Conservation (phyloP, 2,888 invertebrate species). For the Clusia tigrina region DNA sequence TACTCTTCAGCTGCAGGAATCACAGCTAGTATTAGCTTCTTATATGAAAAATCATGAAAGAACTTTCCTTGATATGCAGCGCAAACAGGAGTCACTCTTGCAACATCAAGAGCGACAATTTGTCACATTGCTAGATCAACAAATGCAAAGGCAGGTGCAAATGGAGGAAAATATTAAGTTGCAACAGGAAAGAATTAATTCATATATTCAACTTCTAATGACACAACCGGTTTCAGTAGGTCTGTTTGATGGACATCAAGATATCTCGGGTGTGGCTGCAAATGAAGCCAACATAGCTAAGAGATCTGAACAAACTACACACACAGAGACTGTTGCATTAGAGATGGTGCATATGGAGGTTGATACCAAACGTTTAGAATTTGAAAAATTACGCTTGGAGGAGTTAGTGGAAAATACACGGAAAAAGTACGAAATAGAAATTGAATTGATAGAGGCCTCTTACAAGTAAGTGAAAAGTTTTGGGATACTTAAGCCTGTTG, state of each 20-base stretch:
- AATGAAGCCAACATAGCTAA: too few species aligned
- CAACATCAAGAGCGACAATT: constrained; percentile 60
- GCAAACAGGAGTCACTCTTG: constrained; percentile 53
- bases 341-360: constrained; percentile 51
- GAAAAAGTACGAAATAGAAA: constrained; percentile 62
- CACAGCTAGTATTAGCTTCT: constrained; percentile 56
- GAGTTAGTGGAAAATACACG: constrained; percentile 61
- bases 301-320: constrained; percentile 4
- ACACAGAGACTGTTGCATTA: constrained; percentile 5
- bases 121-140: constrained; percentile 58
- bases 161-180: constrained; percentile 60
- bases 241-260: neutral
- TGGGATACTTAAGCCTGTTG: neutral
- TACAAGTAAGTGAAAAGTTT: constrained; percentile 52
- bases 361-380: constrained; percentile 56
- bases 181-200: constrained; percentile 63
- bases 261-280: neutral
- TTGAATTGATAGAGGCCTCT: constrained; percentile 61
- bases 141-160: constrained; percentile 59
- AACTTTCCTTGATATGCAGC: constrained; percentile 60
- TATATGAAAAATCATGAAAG: constrained; percentile 62
- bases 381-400: constrained; percentile 62
- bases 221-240: constrained; percentile 44
- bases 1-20: constrained; percentile 60
- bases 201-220: constrained; percentile 61